Percentiles rank a stretch among this genome's conserved stretches.
These are phyloP conservation scores for Nannoperca australis DNA, from an alignment of 2,797 vertebrate genomes.

Conservation along the genomic window DNA sequence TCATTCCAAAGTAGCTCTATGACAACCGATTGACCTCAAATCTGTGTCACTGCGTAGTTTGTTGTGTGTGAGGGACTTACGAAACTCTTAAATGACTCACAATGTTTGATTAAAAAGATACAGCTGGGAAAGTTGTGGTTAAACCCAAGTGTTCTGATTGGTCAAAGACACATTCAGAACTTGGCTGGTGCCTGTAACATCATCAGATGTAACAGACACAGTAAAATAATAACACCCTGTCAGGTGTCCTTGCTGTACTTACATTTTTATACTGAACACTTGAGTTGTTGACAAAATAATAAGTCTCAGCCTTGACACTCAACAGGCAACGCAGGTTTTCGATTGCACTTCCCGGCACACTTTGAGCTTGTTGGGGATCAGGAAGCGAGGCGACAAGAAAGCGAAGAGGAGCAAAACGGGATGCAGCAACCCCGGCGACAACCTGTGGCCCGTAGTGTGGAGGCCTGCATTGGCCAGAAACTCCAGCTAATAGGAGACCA, in stretches of 20 bases:
- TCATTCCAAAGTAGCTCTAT: conserved; percentile 54
- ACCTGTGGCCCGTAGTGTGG: conserved; percentile 74
- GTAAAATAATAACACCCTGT: conserved; percentile 3
- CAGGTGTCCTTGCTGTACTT: conserved; percentile 27
- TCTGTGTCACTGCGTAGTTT: conserved; percentile 24
- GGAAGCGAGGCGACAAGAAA: conserved; percentile 61
- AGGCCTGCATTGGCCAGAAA: conserved; percentile 86
- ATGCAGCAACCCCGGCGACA: conserved; percentile 70
- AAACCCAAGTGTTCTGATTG: conserved; percentile 17
- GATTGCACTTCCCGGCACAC: conserved; percentile 83
- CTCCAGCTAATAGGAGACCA: conserved; percentile 89
- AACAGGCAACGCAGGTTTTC: conserved; percentile 87
- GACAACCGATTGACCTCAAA: conserved; percentile 48
- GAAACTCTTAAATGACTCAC: conserved; percentile 34
- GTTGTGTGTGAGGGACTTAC: conserved; percentile 38
- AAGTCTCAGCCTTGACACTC: conserved; percentile 53
- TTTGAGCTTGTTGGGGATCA: conserved; percentile 77
- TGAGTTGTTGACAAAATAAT: conserved; percentile 49
- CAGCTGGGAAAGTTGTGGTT: conserved; percentile 46
- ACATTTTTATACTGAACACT: conserved; percentile 13
- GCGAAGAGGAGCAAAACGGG: conserved; percentile 62
- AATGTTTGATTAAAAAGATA: conserved; percentile 32
- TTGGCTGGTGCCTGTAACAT: conserved; percentile 34
- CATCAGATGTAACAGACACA: conserved; percentile 1
- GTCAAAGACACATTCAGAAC: conserved; percentile 3